Percentiles rank a stretch among this genome's conserved stretches.
Evolutionary conservation across 2,888 invertebrate species (phyloP).

Genomic region (Melitaea athalia): DNA sequence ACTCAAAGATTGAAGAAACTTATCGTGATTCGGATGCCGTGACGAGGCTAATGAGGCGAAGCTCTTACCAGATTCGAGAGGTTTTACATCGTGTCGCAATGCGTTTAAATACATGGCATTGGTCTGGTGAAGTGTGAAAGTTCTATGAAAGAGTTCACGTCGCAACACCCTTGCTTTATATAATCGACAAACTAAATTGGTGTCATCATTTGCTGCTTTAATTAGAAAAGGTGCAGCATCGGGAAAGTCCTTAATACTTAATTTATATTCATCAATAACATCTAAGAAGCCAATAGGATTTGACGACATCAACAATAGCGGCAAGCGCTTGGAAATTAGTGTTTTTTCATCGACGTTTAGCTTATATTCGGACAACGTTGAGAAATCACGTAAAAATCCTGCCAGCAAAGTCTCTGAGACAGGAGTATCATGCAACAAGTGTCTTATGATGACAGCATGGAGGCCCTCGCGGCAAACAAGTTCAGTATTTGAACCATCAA

Average conservation of each 20-base stretch:
- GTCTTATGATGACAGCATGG: constrained; percentile 59
- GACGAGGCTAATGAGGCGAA: constrained; percentile 39
- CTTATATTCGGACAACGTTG: constrained; percentile 53
- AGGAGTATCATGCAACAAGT: constrained; percentile 46
- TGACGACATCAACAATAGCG: constrained; percentile 44
- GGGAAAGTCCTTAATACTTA: constrained; percentile 43
- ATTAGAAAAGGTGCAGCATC: constrained; percentile 46
- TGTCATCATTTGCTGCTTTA: constrained; percentile 44
- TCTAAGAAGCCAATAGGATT: constrained; percentile 48
- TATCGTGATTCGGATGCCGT: constrained; percentile 43
- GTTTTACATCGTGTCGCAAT: constrained; percentile 53
- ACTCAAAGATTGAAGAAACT: constrained; percentile 51
- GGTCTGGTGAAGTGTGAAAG: constrained; percentile 51
- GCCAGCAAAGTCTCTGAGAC: constrained; percentile 43
- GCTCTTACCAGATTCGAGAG: constrained; percentile 46
- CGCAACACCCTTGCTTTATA: constrained; percentile 53
- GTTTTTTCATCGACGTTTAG: constrained; percentile 49
- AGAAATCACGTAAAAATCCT: constrained; percentile 52
- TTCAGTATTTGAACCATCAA: constrained; percentile 54
- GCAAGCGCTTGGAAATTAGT: constrained; percentile 43
- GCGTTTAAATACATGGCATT: constrained; percentile 59
- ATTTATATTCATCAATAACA: constrained; percentile 48
- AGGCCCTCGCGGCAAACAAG: constrained; percentile 59
- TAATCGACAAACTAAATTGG: constrained; percentile 47
- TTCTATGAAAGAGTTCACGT: constrained; percentile 50